Base-by-base conservation (phyloP, 2,113 vertebrate genomes). In the Corydoras sp. region DNA sequence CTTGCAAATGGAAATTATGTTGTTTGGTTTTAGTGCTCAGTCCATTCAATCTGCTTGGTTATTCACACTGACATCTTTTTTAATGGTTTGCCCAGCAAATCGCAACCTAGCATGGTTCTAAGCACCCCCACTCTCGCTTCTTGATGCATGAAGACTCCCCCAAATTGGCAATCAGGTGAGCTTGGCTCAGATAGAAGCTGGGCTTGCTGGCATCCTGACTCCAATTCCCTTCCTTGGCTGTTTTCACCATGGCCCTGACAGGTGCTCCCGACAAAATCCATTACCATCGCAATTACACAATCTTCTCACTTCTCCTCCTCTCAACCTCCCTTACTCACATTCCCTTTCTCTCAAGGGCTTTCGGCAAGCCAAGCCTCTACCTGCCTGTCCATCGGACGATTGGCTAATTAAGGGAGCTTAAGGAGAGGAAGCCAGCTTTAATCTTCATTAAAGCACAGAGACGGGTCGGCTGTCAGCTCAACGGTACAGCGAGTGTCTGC, bases 111-210 rank as follows among this genome's bases (percentile, higher is more conserved):
- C 64, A n/a, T 62, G 62, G 61, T 56, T 65, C 72, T 76, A 71
- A 75, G 78, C 67, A 24, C 74, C 72, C 48, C 65, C 58, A 68
- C 68, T 74, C 73, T 80, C 75, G 65, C 51, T 10, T 66, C 78
- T 78, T 87, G 81, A 87, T 83, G 77, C 79, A 79, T 77, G 75
- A 67, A 68, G 82, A 83, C 84, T 76, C 75, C 80, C 83, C 83
- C 77, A 88, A 87, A 88, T 88, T 88, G 86, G 85, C 81, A 89
- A 89, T 88, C 85, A 88, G 85, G 77, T 83, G 81, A 83, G 81
- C 80, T 72, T 82, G 84, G 81, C 85, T 84, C 80, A 82, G 81
- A 84, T 65, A 64, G 79, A 69, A 72, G 30, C 71, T 79, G 71
- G 76, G 65, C 77, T 76, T 74, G 18, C 68, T 62, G 65, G 76